Percentiles rank a stretch among this genome's conserved stretches.
Conservation (phyloP, 64 coral and sea anemone genomes). For the Montipora capricornis region DNA sequence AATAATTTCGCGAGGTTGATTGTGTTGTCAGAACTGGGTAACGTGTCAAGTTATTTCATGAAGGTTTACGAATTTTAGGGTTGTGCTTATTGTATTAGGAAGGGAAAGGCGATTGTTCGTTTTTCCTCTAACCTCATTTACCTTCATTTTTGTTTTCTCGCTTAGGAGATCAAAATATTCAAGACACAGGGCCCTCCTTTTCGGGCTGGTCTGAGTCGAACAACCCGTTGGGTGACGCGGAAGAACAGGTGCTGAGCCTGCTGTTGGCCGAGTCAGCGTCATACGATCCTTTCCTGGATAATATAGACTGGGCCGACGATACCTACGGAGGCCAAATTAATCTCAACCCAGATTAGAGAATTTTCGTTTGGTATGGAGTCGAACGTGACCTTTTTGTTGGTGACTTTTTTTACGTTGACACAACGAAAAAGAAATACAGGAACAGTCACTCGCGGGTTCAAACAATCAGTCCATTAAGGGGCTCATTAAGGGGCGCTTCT, state of each 20-base stretch:
- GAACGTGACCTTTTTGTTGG: not conserved
- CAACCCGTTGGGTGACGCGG: conserved; percentile 53
- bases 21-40: too few species aligned
- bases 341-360: conserved; percentile 16
- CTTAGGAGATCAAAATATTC: conserved; percentile 25
- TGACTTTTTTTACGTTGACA: not conserved
- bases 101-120: too few species aligned
- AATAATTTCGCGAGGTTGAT: too few species aligned
- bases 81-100: too few species aligned
- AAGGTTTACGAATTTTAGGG: too few species aligned
- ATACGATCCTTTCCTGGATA: conserved; percentile 65
- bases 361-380: not conserved
- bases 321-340: conserved; percentile 9
- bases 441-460: not conserved
- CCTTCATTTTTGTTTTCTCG: not conserved
- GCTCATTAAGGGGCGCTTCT: too few species aligned
- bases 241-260: conserved; percentile 63
- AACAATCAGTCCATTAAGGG: too few species aligned
- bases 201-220: conserved; percentile 39
- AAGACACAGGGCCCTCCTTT: conserved; percentile 11
- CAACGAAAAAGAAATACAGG: not conserved
- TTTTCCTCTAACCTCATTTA: not conserved
- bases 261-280: conserved; percentile 68
- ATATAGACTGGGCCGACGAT: conserved; percentile 48
- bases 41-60: too few species aligned